These are phyloP conservation scores for Amphilophus citrinellus DNA, from an alignment of 2,113 vertebrate genomes.

Conservation along the genomic window DNA sequence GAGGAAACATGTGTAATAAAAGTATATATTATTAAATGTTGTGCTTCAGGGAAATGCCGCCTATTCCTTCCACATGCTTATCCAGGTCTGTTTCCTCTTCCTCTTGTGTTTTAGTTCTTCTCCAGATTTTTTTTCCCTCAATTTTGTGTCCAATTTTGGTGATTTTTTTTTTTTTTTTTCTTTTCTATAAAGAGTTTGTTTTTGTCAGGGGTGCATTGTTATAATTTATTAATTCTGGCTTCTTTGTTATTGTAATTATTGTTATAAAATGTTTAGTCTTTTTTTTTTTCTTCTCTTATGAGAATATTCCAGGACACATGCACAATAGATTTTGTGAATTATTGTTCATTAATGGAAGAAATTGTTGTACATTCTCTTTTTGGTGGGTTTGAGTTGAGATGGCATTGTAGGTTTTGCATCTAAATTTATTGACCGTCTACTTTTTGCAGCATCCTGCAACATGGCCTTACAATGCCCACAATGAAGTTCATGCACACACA, in stretches of 20 bases:
- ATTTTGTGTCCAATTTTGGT: slow-evolving; percentile 46
- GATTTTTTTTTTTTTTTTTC: slow-evolving; percentile 49
- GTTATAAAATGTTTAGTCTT: slow-evolving; percentile 51
- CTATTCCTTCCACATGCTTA: slow-evolving; percentile 61
- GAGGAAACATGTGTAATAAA: slow-evolving; percentile 49
- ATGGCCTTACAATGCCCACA: slow-evolving; percentile 64
- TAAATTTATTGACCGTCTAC: slow-evolving; percentile 66
- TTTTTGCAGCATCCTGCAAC: slow-evolving; percentile 51
- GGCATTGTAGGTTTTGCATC: slow-evolving; percentile 32
- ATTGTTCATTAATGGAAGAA: slow-evolving; percentile 41
- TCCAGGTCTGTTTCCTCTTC: slow-evolving; percentile 61
- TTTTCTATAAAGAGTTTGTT: slow-evolving; percentile 9
- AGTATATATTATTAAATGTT: slow-evolving; percentile 39
- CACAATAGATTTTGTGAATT: slow-evolving; percentile 41
- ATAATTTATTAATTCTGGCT: slow-evolving; percentile 82
- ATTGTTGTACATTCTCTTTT: slow-evolving; percentile 15
- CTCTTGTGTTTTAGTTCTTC: slow-evolving; percentile 49
- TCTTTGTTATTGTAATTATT: slow-evolving; percentile 64
- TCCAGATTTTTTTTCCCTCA: slow-evolving; percentile 28
- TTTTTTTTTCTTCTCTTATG: slow-evolving; percentile 51
- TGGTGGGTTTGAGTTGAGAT: slow-evolving; percentile 1
- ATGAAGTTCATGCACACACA: slow-evolving; percentile 8
- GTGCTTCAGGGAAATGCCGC: slow-evolving; percentile 82
- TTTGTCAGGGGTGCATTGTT: slow-evolving; percentile 69
- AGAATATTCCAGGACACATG: slow-evolving; percentile 67